Conservation (phyloP, 1,140 invertebrate species). For the Drosophila nigrodunni region DNA sequence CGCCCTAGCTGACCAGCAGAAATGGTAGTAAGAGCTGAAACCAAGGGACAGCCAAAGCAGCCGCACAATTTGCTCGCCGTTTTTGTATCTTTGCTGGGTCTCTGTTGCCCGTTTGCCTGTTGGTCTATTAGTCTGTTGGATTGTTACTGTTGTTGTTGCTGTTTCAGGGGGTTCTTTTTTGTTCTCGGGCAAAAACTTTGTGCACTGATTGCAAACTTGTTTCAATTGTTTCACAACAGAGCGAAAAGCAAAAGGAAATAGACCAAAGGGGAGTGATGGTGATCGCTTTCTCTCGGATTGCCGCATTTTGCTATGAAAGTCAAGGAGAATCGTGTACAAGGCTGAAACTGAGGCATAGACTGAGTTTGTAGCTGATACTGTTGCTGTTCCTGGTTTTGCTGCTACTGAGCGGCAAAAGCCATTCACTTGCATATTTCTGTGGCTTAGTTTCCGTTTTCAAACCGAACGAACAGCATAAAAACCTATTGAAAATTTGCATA, state of each 20-base stretch:
- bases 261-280: neutral
- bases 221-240: slow-evolving; percentile 77
- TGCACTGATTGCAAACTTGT: slow-evolving; percentile 82
- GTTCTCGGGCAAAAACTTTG: slow-evolving; percentile 69
- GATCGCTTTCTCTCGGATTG: neutral
- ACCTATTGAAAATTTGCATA: slow-evolving; percentile 80
- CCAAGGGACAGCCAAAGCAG: slow-evolving; percentile 36
- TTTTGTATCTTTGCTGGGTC: slow-evolving; percentile 69
- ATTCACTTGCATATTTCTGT: slow-evolving; percentile 76
- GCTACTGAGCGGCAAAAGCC: slow-evolving; percentile 42
- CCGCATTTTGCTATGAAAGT: slow-evolving; percentile 57
- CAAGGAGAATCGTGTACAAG: slow-evolving; percentile 59
- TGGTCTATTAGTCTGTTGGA: slow-evolving; percentile 33
- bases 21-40: neutral
- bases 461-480: slow-evolving; percentile 73
- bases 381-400: slow-evolving; percentile 10
- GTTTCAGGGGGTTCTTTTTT: slow-evolving; percentile 17
- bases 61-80: slow-evolving; percentile 75
- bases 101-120: slow-evolving; percentile 54
- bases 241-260: slow-evolving; percentile 37
- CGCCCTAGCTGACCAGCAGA: slow-evolving; percentile 36
- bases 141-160: slow-evolving; percentile 37
- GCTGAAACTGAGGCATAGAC: slow-evolving; percentile 15
- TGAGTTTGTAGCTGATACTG: neutral
- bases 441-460: slow-evolving; percentile 74